Percentiles rank a stretch among this genome's conserved stretches.
phyloP scores from a whole-genome alignment of 2,113 vertebrate species.

The Odontesthes bonariensis region DNA sequence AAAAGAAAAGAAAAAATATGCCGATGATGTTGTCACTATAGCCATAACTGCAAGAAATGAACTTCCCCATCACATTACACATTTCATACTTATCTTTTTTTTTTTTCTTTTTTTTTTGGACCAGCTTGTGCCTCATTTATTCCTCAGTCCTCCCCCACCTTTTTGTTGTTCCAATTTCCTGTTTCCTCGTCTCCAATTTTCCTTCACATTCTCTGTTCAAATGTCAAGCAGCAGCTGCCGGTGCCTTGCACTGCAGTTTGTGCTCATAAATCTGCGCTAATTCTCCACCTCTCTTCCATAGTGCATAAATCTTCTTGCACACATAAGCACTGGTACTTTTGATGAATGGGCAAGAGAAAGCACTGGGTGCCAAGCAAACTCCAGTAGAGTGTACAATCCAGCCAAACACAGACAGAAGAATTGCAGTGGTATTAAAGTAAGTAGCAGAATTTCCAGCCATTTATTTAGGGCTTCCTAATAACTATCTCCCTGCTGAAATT shows the following conservation, averaged over 20 bases:
- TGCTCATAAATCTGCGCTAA: conserved; percentile 82
- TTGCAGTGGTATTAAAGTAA: conserved; percentile 14
- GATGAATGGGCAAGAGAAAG: conserved; percentile 76
- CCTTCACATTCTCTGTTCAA: conserved; percentile 72
- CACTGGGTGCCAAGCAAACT: conserved; percentile 64
- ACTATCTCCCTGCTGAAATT: not conserved
- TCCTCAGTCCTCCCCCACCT: conserved; percentile 52
- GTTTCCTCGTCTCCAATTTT: conserved; percentile 68
- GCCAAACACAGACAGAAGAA: conserved; percentile 25
- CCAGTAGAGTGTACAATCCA: conserved; percentile 39
- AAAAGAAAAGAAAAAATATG: not conserved
- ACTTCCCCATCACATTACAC: conserved; percentile 10
- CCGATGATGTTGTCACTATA: not conserved
- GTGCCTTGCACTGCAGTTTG: conserved; percentile 68
- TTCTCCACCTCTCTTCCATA: conserved; percentile 79
- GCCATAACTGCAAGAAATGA: conserved; percentile 14
- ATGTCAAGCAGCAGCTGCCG: conserved; percentile 79
- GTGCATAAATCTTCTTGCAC: conserved; percentile 81
- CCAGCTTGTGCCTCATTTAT: conserved; percentile 56
- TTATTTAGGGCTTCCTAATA: not conserved
- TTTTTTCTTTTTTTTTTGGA: conserved; percentile 19
- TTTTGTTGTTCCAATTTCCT: conserved; percentile 75
- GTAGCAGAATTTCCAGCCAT: conserved; percentile 10
- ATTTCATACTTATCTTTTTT: not conserved
- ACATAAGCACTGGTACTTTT: conserved; percentile 72